phyloP scores from a whole-genome alignment of 2,888 invertebrate species.

The Hemicrepidius hirtus region DNA sequence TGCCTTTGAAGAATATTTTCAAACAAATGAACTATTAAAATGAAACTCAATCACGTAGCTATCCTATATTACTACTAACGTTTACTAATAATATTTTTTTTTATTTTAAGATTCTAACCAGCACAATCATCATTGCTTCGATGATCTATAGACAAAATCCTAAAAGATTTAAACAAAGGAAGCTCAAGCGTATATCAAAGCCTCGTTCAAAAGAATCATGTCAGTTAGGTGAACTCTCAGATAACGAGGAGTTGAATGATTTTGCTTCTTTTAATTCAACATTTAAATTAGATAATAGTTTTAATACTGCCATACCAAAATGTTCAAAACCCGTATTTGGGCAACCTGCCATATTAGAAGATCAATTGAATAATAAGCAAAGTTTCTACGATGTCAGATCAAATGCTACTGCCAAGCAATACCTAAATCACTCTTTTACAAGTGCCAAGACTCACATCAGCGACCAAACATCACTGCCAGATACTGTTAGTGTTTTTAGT shows the following conservation, averaged over 20 bases:
- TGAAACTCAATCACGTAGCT: no score
- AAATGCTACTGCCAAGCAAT: conserved; percentile 9
- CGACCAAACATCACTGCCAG: conserved; percentile 15
- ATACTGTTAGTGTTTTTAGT: conserved; percentile 26
- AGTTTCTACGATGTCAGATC: conserved; percentile 6
- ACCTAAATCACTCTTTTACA: conserved; percentile 28
- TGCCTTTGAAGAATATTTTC: no score
- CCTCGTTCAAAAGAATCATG: background rate
- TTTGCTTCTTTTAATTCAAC: background rate
- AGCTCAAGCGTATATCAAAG: conserved; percentile 6
- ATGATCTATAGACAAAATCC: background rate
- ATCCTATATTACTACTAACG: no score
- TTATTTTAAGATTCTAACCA: background rate
- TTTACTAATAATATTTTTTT: background rate
- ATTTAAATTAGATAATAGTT: background rate
- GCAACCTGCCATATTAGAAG: background rate
- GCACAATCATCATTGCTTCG: background rate
- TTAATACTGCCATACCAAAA: background rate
- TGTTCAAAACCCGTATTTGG: background rate
- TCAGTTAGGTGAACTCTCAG: background rate
- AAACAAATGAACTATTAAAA: no score
- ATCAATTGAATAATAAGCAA: background rate
- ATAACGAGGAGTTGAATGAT: background rate
- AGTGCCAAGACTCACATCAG: conserved; percentile 23
- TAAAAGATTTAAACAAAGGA: background rate